Conservation (phyloP, 2,888 invertebrate species). For the Exocentrus adspersus region DNA sequence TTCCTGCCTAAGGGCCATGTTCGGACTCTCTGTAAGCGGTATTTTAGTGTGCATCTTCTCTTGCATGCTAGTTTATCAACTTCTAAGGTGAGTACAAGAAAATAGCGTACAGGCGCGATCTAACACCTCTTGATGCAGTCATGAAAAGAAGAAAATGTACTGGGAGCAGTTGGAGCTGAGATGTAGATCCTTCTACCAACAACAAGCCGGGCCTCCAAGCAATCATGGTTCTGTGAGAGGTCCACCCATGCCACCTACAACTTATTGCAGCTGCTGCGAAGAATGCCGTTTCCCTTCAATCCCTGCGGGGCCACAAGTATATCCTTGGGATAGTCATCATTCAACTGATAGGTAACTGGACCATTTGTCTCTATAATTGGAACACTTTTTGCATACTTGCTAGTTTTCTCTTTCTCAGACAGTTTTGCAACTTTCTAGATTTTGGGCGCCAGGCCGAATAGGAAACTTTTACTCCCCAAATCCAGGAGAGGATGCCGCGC, state of each 20-base stretch:
- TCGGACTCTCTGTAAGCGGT: constrained; percentile 90
- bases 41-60: constrained; percentile 92
- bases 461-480: constrained; percentile 88
- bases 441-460: constrained; percentile 72
- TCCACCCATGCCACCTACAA: constrained; percentile 62
- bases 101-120: no score
- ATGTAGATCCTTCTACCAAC: constrained; percentile 81
- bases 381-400: no score
- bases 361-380: no score
- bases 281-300: constrained; percentile 72
- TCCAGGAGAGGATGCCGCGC: constrained; percentile 66
- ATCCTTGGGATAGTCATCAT: constrained; percentile 69
- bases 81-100: constrained; percentile 71
- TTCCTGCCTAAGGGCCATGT: constrained; percentile 87
- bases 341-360: constrained; percentile 59
- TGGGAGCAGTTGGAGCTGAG: constrained; percentile 91
- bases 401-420: not conserved
- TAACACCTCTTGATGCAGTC: constrained; percentile 66
- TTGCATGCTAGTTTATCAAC: constrained; percentile 91
- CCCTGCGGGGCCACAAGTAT: constrained; percentile 67
- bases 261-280: constrained; percentile 75
- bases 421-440: no score
- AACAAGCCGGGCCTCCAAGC: constrained; percentile 62
- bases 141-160: constrained; percentile 94
- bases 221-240: constrained; percentile 62